Evolutionary conservation across 2,888 invertebrate species (phyloP), one percentile per base, ranked within the genome.

Genomic region (Lasioglossum vierecki): DNA sequence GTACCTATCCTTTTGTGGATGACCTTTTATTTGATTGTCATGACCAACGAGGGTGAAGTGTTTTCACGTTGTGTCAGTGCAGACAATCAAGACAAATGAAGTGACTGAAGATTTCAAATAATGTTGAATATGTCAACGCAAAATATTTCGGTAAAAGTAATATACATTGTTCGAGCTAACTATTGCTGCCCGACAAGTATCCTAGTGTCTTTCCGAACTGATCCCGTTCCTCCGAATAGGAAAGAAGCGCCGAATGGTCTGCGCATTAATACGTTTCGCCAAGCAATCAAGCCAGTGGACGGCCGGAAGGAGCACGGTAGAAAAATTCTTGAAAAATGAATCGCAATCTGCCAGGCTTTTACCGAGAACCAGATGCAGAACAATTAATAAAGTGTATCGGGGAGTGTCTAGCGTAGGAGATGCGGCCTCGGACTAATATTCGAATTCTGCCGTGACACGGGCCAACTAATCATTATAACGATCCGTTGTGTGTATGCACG

Each of bases 391-490:
- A 88, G 44, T 71, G 84, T 86, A 88, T 82, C 83, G 70, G 82
- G 83, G 81, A 71, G 88, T 83, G 89, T 82, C 85, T 41, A 26
- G 81, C 63, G 76, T 79, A 70, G 83, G 78, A 73, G 84, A 89
- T 83, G 79, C 80, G 82, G 77, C 63, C 75, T 35, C 73, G 76
- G 80, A 85, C 92, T 91, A 92, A 92, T 91, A 93, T 90, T 93
- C 90, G 91, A 92, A 91, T 88, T 92, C 91, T 93, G 89, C 91
- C 93, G 94, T 94, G 94, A 92, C 92, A 90, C 89, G 88, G 87
- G 87, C 87, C 90, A 92, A 94, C 93, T 94, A 93, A 93, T 94
- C 94, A 94, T 92, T 88, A 76, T 89, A 89, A 91, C 91, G 91
- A 93, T 92, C 90, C 82, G 18, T 8, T 30, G 35, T 87, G 79